phyloP scores from a whole-genome alignment of 2,113 vertebrate species.

The Cyprinodon variegatus region DNA sequence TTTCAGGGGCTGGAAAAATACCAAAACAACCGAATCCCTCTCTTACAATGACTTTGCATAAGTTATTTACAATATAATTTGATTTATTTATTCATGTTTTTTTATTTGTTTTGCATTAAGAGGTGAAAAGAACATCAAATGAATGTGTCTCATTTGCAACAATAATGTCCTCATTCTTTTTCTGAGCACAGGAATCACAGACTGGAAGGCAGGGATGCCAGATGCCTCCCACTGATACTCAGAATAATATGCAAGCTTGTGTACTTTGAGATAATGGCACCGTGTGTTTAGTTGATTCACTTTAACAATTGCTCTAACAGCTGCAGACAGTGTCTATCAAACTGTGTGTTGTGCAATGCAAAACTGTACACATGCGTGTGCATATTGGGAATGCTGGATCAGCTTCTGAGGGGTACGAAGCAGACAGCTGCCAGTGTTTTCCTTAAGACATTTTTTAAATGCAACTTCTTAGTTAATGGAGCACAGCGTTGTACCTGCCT shows the following conservation, averaged over 20 bases:
- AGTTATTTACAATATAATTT: background rate
- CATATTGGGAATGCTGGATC: background rate
- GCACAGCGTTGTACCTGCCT: slow-evolving; percentile 51
- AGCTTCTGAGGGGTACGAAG: slow-evolving; percentile 26
- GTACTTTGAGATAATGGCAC: slow-evolving; percentile 58
- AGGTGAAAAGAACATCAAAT: background rate
- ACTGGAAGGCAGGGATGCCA: slow-evolving; percentile 46
- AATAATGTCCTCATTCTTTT: slow-evolving; percentile 32
- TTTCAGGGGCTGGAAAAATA: slow-evolving; percentile 20
- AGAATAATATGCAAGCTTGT: slow-evolving; percentile 49
- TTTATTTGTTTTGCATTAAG: background rate
- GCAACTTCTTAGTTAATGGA: slow-evolving; percentile 47
- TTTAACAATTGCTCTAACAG: slow-evolving; percentile 41
- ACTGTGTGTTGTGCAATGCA: slow-evolving; percentile 12
- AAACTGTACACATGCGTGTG: background rate
- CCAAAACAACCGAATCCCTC: slow-evolving; percentile 4
- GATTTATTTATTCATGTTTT: too few species aligned
- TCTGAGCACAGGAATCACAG: slow-evolving; percentile 10
- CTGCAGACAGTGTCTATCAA: background rate
- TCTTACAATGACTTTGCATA: slow-evolving; percentile 29
- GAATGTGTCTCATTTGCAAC: slow-evolving; percentile 33
- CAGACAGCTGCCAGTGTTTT: slow-evolving; percentile 32
- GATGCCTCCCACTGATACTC: slow-evolving; percentile 57
- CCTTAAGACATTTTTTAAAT: slow-evolving; percentile 17
- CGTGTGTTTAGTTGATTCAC: slow-evolving; percentile 55